These are phyloP conservation scores for Aplysina aerophoba DNA, from an alignment of 37 sponge, comb jelly and placozoan genomes.

Conservation along the genomic window DNA sequence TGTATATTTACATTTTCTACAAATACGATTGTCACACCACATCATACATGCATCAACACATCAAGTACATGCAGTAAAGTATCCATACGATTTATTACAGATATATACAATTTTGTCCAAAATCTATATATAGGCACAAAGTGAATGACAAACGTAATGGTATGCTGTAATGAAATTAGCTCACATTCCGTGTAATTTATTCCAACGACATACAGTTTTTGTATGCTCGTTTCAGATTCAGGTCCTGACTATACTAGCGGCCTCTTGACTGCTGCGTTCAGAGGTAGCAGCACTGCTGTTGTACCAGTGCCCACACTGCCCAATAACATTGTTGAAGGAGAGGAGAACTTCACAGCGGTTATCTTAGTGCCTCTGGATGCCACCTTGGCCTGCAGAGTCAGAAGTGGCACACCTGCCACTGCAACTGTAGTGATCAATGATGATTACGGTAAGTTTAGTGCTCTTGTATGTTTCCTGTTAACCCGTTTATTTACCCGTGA, in stretches of 20 bases:
- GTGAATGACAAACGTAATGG: too few species aligned
- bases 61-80: too few species aligned
- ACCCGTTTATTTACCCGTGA: too few species aligned
- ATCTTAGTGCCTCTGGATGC: background rate
- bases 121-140: too few species aligned
- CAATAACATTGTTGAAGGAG: constrained; percentile 11
- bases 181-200: too few species aligned
- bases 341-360: constrained; percentile 2
- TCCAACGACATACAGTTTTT: background rate
- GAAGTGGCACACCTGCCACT: background rate
- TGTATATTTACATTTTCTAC: too few species aligned
- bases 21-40: too few species aligned
- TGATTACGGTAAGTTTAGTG: constrained; percentile 5
- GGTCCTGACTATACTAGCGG: background rate
- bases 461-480: too few species aligned
- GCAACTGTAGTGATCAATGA: constrained; percentile 7
- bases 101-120: too few species aligned
- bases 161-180: too few species aligned
- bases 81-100: too few species aligned
- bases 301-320: background rate
- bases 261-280: constrained; percentile 7
- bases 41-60: too few species aligned
- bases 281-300: background rate
- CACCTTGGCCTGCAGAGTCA: background rate
- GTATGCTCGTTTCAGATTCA: background rate